Conservation (phyloP, 2,113 vertebrate genomes). For the Scalopus aquaticus region DNA sequence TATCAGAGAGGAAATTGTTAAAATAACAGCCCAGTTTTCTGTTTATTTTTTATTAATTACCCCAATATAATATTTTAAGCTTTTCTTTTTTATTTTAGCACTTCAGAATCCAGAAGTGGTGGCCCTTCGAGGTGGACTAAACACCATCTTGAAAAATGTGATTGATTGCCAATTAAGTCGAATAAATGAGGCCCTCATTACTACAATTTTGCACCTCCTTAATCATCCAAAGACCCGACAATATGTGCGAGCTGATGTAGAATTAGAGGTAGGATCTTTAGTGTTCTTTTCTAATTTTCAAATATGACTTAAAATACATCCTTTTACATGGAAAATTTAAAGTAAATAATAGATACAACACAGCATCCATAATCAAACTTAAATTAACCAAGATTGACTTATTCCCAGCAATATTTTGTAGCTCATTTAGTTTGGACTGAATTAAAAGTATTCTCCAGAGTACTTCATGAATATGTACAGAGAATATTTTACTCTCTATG, state of each 20-base stretch:
- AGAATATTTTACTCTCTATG: neutral
- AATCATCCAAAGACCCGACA: slow-evolving; percentile 98
- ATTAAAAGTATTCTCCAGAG: neutral
- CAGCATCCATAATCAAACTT: slow-evolving; percentile 4
- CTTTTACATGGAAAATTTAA: slow-evolving; percentile 45
- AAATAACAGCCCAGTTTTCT: neutral
- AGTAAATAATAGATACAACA: neutral
- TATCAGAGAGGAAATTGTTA: slow-evolving; percentile 41
- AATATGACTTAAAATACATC: slow-evolving; percentile 6
- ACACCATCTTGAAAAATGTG: slow-evolving; percentile 97
- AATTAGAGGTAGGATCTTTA: slow-evolving; percentile 92
- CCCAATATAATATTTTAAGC: slow-evolving; percentile 35
- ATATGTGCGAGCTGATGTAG: slow-evolving; percentile 96
- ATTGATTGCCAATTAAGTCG: slow-evolving; percentile 98
- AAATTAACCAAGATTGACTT: slow-evolving; percentile 16
- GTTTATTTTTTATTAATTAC: slow-evolving; percentile 11
- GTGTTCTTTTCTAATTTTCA: slow-evolving; percentile 55
- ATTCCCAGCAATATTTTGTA: neutral
- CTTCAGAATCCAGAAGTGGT: slow-evolving; percentile 98
- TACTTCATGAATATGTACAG: neutral
- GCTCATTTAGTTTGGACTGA: neutral
- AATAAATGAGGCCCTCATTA: slow-evolving; percentile 98
- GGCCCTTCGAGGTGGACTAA: slow-evolving; percentile 95
- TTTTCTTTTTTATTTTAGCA: slow-evolving; percentile 85
- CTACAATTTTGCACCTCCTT: slow-evolving; percentile 97